These are phyloP conservation scores for Gnathonemus longibarbis DNA, from an alignment of 2,113 vertebrate species.

Conservation along the genomic window DNA sequence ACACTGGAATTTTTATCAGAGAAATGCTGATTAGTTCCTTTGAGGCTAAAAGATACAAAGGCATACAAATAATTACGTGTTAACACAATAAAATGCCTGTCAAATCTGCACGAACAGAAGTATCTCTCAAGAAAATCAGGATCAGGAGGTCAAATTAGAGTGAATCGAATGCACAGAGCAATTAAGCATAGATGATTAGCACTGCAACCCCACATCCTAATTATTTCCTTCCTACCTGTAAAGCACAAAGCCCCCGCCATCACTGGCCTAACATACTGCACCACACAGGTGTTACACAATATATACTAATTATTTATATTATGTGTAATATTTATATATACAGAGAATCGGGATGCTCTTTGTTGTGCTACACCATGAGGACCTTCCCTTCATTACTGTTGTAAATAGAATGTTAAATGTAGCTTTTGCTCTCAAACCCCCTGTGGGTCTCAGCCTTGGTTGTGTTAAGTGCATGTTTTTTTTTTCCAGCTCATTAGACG, in stretches of 20 bases:
- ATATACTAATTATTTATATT: not conserved
- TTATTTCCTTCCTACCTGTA: not conserved
- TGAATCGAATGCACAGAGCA: not conserved
- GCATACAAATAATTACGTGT: not conserved
- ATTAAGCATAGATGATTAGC: not conserved
- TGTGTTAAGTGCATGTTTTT: not conserved
- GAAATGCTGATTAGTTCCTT: not conserved
- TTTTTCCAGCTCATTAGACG: not conserved
- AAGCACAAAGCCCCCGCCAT: not conserved
- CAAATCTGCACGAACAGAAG: not conserved
- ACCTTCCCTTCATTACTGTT: not conserved
- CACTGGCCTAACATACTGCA: not conserved
- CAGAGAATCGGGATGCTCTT: not conserved
- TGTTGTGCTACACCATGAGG: not conserved
- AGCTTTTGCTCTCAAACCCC: not conserved
- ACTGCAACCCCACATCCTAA: no score
- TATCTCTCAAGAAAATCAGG: not conserved
- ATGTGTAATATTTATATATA: not conserved
- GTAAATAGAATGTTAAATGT: not conserved
- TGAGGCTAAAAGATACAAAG: not conserved
- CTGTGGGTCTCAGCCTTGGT: not conserved
- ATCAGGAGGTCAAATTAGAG: not conserved
- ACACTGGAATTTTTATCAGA: not conserved
- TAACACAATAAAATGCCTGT: not conserved
- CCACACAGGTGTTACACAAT: not conserved